phyloP scores from a whole-genome alignment of 2,888 invertebrate species.

The Hypolimnas misippus region DNA sequence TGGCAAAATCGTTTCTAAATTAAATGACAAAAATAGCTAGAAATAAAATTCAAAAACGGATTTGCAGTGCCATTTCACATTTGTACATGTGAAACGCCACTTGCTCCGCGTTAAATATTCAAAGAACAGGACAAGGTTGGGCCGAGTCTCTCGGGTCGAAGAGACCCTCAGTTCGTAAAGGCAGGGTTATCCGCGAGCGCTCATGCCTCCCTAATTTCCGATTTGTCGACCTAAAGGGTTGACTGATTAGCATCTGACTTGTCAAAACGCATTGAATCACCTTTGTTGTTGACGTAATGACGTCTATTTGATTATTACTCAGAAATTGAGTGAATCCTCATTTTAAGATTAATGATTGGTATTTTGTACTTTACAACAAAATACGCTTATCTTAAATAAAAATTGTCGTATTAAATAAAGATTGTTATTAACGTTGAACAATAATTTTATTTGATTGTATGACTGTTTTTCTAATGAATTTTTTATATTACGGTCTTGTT shows the following conservation, averaged over 20 bases:
- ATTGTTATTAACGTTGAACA: background rate
- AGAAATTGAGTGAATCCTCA: conserved; percentile 46
- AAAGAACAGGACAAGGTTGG: conserved; percentile 72
- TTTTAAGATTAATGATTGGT: conserved; percentile 52
- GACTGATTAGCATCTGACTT: conserved; percentile 82
- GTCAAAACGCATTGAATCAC: conserved; percentile 70
- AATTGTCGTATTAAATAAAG: background rate
- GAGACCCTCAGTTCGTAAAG: conserved; percentile 54
- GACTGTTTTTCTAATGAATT: too few relatives aligned
- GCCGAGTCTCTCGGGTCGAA: conserved; percentile 65
- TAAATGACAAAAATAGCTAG: background rate
- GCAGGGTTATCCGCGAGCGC: conserved; percentile 74
- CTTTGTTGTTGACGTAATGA: conserved; percentile 63
- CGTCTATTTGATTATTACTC: conserved; percentile 57
- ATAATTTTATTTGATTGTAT: background rate
- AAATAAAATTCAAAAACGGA: background rate
- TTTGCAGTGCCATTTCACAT: conserved; percentile 31
- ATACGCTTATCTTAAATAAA: background rate
- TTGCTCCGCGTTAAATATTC: conserved; percentile 78
- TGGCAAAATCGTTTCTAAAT: background rate
- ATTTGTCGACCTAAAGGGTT: conserved; percentile 82
- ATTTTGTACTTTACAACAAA: conserved; percentile 12
- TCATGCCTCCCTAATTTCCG: conserved; percentile 81
- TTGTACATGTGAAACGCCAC: conserved; percentile 62
- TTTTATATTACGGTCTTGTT: too few relatives aligned